A percentile compares a stretch with the other conserved stretches of the same genome.
Evolutionary conservation across 2,113 vertebrate species (phyloP).

Genomic region (Mobula hypostoma): DNA sequence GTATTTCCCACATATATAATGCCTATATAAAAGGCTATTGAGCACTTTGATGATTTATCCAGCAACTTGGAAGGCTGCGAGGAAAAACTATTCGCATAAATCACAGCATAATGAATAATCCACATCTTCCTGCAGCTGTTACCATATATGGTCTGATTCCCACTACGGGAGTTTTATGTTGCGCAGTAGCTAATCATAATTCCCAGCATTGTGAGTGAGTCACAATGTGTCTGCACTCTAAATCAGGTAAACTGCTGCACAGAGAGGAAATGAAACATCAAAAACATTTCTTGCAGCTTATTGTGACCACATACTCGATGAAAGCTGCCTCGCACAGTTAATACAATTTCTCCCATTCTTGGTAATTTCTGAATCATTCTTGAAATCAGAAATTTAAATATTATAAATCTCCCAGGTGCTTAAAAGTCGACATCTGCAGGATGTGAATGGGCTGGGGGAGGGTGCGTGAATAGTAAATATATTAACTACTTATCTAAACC

Average conservation of each 20-base stretch:
- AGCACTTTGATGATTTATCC: too few relatives aligned
- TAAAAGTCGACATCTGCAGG: background rate
- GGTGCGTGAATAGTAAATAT: too few relatives aligned
- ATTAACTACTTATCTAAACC: background rate
- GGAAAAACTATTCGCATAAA: background rate
- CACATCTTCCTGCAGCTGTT: slow-evolving; percentile 18
- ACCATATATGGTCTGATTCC: slow-evolving; percentile 22
- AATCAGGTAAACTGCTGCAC: background rate
- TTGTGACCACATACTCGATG: background rate
- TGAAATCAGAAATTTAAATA: background rate
- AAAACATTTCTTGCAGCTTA: background rate
- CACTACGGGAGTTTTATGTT: slow-evolving; percentile 27
- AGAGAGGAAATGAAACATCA: slow-evolving; percentile 8
- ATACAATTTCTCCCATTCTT: background rate
- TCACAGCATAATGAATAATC: slow-evolving; percentile 13
- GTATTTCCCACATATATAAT: background rate
- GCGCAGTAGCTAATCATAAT: slow-evolving; percentile 10
- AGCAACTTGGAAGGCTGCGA: background rate
- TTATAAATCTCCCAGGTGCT: background rate
- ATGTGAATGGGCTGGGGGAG: background rate
- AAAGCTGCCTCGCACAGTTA: background rate
- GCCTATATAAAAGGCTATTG: background rate
- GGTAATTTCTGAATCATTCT: background rate
- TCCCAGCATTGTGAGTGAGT: slow-evolving; percentile 22
- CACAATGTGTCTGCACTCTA: background rate